A percentile compares a stretch with the other conserved stretches of the same genome.
Conservation (phyloP, 2,888 invertebrate species). For the Drosophila borealis region DNA sequence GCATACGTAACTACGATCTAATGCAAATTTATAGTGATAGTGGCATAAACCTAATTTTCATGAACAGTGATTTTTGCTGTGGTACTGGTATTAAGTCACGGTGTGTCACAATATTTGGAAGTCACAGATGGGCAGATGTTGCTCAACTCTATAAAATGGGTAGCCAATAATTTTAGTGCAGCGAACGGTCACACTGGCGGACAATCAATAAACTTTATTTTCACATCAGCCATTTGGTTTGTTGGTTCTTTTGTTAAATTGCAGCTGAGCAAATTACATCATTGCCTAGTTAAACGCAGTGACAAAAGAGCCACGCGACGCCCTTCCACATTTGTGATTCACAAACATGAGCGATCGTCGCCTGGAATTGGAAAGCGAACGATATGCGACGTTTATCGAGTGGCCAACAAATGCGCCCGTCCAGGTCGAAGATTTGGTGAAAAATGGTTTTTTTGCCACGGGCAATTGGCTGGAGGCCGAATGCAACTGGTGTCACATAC, state of each 20-base stretch:
- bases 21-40: no score
- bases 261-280: constrained; percentile 44
- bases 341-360: constrained; percentile 53
- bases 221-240: constrained; percentile 39
- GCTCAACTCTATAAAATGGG: not conserved
- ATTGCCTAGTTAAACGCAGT: constrained; percentile 28
- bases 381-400: constrained; percentile 53
- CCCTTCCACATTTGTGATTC: not conserved
- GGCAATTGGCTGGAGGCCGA: constrained; percentile 90
- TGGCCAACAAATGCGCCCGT: constrained; percentile 69
- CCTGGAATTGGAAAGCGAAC: constrained; percentile 59
- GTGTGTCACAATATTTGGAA: not conserved
- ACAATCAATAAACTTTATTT: constrained; percentile 56
- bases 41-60: no score
- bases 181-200: constrained; percentile 33
- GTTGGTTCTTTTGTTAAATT: constrained; percentile 30
- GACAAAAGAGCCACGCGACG: constrained; percentile 12
- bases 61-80: no score
- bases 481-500: constrained; percentile 91
- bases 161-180: not conserved
- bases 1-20: no score
- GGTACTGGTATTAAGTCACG: no score
- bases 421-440: constrained; percentile 52
- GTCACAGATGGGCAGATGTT: not conserved
- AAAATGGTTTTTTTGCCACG: constrained; percentile 91